Evolutionary conservation across 1,140 invertebrate species (phyloP).

Genomic region (Drosophila littoralis): DNA sequence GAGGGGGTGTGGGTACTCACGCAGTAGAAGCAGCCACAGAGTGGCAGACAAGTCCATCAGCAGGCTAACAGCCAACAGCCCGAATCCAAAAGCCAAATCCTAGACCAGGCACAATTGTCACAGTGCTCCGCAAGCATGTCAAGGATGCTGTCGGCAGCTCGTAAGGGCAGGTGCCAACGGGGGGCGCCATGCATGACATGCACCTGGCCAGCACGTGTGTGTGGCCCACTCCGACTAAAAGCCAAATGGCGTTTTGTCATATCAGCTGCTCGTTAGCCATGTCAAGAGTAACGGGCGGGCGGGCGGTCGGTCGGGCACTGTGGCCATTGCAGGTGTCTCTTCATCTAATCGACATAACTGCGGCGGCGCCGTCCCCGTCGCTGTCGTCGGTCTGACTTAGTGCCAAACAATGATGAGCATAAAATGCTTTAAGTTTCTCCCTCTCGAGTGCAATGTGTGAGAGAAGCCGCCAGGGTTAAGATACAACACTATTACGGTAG

Average conservation of each 20-base stretch:
- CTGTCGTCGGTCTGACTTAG: conserved; percentile 64
- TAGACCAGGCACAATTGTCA: conserved; percentile 65
- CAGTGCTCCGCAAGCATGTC: conserved; percentile 72
- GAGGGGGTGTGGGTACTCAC: background rate
- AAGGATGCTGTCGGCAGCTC: conserved; percentile 70
- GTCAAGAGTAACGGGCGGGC: conserved; percentile 22
- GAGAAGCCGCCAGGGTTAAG: background rate
- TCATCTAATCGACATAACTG: conserved; percentile 73
- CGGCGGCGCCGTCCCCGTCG: conserved; percentile 33
- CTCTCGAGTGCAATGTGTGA: conserved; percentile 19
- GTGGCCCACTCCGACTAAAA: conserved; percentile 55
- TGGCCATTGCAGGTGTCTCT: conserved; percentile 44
- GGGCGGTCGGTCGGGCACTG: conserved; percentile 1
- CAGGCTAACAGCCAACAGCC: conserved; percentile 5
- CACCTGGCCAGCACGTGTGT: conserved; percentile 30
- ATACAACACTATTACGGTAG: no score
- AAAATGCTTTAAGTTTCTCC: conserved; percentile 45
- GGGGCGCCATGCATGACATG: conserved; percentile 12
- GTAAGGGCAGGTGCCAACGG: conserved; percentile 16
- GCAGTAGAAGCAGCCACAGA: background rate
- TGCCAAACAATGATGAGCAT: conserved; percentile 73
- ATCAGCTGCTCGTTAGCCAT: conserved; percentile 75
- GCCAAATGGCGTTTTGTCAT: conserved; percentile 76
- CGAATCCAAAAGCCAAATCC: conserved; percentile 12
- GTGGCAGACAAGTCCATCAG: conserved; percentile 33